phyloP scores from a whole-genome alignment of 2,113 vertebrate species.

The Romanogobio albipinnatus region DNA sequence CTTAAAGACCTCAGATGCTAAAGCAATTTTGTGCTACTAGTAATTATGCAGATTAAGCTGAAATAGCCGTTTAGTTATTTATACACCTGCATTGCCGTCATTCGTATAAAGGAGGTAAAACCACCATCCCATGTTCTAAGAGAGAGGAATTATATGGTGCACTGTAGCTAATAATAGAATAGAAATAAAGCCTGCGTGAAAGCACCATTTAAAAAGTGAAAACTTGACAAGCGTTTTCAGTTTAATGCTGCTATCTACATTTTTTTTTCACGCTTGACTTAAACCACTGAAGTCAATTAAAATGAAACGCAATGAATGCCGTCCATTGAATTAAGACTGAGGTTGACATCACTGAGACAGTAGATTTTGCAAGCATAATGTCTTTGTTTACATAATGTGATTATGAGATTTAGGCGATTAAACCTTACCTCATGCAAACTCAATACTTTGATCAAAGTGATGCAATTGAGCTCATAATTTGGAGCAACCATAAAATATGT shows the following conservation, averaged over 20 bases:
- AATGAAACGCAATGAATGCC: not conserved
- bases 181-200: not conserved
- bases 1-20: conserved; percentile 3
- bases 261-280: conserved; percentile 5
- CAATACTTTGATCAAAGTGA: no score
- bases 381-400: no score
- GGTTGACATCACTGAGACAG: not conserved
- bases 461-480: no score
- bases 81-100: not conserved
- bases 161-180: not conserved
- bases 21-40: conserved; percentile 9
- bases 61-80: conserved; percentile 9
- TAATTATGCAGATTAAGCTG: not conserved
- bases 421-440: no score
- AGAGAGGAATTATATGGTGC: not conserved
- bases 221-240: not conserved
- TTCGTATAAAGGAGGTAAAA: not conserved
- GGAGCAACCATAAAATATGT: no score
- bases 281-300: conserved; percentile 14
- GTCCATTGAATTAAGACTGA: conserved; percentile 2
- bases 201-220: not conserved
- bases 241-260: not conserved
- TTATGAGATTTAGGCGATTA: no score
- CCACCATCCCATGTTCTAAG: not conserved
- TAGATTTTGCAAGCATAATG: not conserved